phyloP scores from a whole-genome alignment of 2,797 vertebrate genomes.

The Siniperca scherzeri region DNA sequence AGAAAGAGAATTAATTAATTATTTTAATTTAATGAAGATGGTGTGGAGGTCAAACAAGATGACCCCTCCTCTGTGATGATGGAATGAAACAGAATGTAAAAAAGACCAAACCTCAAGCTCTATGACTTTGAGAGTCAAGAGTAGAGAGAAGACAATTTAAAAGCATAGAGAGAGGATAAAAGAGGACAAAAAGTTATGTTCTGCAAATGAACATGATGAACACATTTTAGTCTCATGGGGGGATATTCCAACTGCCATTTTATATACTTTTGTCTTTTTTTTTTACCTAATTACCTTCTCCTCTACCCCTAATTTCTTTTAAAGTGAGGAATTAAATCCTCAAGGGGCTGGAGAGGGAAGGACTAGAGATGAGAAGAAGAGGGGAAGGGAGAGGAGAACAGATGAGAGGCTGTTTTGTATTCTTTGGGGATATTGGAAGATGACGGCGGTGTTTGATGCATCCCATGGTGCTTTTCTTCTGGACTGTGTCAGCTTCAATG shows the following conservation, averaged over 20 bases:
- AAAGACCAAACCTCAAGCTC: conserved; percentile 57
- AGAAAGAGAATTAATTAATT: conserved; percentile 54
- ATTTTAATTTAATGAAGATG: conserved; percentile 62
- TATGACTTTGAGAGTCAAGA: conserved; percentile 16
- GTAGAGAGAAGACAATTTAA: conserved; percentile 38
- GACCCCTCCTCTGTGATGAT: conserved; percentile 42
- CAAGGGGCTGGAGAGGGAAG: conserved; percentile 23
- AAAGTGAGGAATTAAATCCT: conserved; percentile 45
- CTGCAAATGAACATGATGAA: conserved; percentile 32
- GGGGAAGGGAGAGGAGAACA: conserved; percentile 16
- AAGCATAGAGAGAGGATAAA: neutral
- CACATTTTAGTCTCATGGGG: conserved; percentile 44
- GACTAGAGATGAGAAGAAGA: conserved; percentile 27
- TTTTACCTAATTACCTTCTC: conserved; percentile 53
- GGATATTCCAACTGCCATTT: conserved; percentile 70
- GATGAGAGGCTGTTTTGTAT: conserved; percentile 60
- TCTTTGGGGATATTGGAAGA: conserved; percentile 56
- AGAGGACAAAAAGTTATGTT: conserved; percentile 44
- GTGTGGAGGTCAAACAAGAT: conserved; percentile 29
- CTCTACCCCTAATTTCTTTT: conserved; percentile 48
- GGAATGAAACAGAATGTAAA: conserved; percentile 70
- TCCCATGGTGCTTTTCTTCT: conserved; percentile 78
- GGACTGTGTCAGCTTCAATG: conserved; percentile 67
- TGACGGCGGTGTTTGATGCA: conserved; percentile 65
- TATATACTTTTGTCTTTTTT: conserved; percentile 66